Conservation (phyloP, 2,113 vertebrate genomes). For the Cochlearius cochlearius region DNA sequence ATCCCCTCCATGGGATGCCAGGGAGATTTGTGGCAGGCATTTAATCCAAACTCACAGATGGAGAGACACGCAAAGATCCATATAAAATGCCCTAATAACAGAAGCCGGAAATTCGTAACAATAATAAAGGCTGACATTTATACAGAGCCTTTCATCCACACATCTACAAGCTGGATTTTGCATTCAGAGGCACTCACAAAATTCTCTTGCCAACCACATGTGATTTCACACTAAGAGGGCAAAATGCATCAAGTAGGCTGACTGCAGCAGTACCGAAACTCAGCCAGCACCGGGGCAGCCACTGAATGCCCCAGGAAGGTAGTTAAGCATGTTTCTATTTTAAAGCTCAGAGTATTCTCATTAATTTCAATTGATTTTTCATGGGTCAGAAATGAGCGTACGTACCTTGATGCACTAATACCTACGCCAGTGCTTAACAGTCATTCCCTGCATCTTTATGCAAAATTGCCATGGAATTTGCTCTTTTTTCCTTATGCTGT, state of each 20-base stretch:
- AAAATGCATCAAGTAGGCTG: neutral
- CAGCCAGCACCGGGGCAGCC: neutral
- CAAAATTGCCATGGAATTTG: neutral
- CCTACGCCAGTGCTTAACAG: neutral
- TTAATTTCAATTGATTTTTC: neutral
- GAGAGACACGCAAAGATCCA: constrained; percentile 7
- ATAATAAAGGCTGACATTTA: constrained; percentile 64
- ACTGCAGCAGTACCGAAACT: neutral
- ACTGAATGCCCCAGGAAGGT: neutral
- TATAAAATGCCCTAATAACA: constrained; percentile 63
- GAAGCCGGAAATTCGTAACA: constrained; percentile 62
- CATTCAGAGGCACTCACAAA: constrained; percentile 23
- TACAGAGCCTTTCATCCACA: constrained; percentile 47
- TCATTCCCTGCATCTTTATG: neutral
- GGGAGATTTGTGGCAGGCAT: constrained; percentile 56
- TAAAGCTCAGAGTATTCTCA: neutral
- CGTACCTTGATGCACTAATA: neutral
- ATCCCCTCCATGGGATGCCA: constrained; percentile 30
- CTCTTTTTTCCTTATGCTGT: neutral
- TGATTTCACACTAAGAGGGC: constrained; percentile 21
- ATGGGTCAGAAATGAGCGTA: neutral
- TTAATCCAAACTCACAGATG: neutral
- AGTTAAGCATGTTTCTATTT: neutral
- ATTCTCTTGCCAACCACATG: neutral
- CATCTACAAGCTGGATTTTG: constrained; percentile 9